Evolutionary conservation across 2,888 invertebrate species (phyloP), one percentile per base, ranked within the genome.

Genomic region (Panzeria rudis): DNA sequence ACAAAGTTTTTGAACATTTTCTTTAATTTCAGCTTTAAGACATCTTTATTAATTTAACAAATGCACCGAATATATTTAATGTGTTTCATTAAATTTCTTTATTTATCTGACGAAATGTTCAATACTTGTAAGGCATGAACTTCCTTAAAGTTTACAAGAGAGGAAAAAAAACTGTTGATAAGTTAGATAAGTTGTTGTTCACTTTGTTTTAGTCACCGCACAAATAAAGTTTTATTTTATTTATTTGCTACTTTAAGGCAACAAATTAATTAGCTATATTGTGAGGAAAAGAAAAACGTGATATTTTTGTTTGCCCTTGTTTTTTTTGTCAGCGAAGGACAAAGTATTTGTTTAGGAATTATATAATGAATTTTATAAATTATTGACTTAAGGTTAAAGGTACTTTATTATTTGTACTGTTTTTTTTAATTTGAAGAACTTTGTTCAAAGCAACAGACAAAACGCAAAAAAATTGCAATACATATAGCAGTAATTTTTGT

Each of bases 211-310:
- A 44, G n/a, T 44, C 15, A 44, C n/a, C 15, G 6, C 4, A 44
- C 23, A 50, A 50, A 50, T 50, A 50, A 54, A 54, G 25, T 54
- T 54, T 54, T 25, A 25, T 25, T 54, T 54, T 25, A 25, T 25
- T 54, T 25, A 23, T 15, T 54, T 15, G 23, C 15, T 54, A 15
- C 25, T 54, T 25, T 54, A 52, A 52, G 11, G 15, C 25, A 4
- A 54, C 23, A 25, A 54, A 54, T 54, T 25, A 52, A 52, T 52
- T 52, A 52, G 52, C 5, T 23, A 52, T 47, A 11, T 47, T 15
- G 3, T 47, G 5, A n/a, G 44, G 2, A 47, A 47, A 47, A 20
- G 0, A 29, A 29, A 29, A 6, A 47, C 9, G 8, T 47, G 17
- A 17, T 13, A 47, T 47, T 17, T 47, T 7, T 1, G 47, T 47